Base-by-base conservation (phyloP, 2,113 vertebrate genomes). In the Notiomystis cincta region DNA sequence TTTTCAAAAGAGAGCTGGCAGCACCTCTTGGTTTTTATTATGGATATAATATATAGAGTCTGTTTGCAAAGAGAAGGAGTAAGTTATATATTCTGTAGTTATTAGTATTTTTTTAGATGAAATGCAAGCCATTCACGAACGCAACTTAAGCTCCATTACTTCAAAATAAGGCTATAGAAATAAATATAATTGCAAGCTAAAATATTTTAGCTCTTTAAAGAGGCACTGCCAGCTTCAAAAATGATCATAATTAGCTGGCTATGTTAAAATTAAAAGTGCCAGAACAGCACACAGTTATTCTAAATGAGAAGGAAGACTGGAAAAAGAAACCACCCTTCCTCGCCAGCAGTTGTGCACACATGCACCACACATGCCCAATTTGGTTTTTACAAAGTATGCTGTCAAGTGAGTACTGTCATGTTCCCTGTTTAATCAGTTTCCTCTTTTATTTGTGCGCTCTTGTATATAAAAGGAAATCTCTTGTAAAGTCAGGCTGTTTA, bases 401-500 rank as follows among this genome's bases (percentile, higher is more conserved):
- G 89, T 97, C 95, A 92, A 90, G 85, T 94, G 73, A 88, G 70
- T 92, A 76, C 95, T 93, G 92, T 85, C 94, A 94, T 81, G 93
- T 90, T 94, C 83, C 88, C 73, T 61, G 84, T 96, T 96, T 96
- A 95, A 96, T 95, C 94, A 57, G 84, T 89, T 97, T 94, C 89
- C 95, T 95, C 95, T 91, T 95, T 87, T 94, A 87, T 96, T 96
- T 95, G 83, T 79, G 86, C 1, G 3, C 93, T 85, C 81, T 87
- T 91, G 66, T 84, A 71, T 93, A 95, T 94, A 64, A 89, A 92
- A 89, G 90, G 86, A 92, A 95, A 90, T 84, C 90, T 92, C 95
- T 95, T 96, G 95, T 96, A 91, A 95, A 96, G 95, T 83, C 82
- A 94, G 80, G 60, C 89, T 84, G 94, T 94, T 97, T 94, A 95